phyloP scores from a whole-genome alignment of 2,113 vertebrate genomes.

The Gadus chalcogrammus region DNA sequence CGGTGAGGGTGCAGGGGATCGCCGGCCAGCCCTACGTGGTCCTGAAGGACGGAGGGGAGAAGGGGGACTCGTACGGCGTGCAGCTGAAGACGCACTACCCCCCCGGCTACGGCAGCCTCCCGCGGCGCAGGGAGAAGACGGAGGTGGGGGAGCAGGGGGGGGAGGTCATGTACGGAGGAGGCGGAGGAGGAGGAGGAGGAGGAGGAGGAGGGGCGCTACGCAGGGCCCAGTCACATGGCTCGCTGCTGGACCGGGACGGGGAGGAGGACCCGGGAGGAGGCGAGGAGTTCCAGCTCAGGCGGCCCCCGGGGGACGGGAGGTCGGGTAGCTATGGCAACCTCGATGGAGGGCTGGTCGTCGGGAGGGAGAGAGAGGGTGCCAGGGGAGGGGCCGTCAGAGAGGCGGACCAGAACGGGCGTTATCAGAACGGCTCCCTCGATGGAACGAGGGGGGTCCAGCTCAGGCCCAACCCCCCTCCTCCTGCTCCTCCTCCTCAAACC shows the following conservation, averaged over 20 bases:
- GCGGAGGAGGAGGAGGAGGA: constrained; percentile 43
- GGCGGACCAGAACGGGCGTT: constrained; percentile 29
- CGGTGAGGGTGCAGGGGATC: constrained; percentile 90
- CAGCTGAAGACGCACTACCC: constrained; percentile 61
- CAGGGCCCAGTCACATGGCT: constrained; percentile 84
- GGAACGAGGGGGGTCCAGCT: constrained; percentile 24
- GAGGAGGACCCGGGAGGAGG: constrained; percentile 21
- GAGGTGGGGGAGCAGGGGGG: constrained; percentile 30
- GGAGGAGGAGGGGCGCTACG: constrained; percentile 65
- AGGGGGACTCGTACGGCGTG: constrained; percentile 88
- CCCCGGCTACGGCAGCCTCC: constrained; percentile 66
- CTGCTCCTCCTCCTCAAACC: constrained; percentile 37
- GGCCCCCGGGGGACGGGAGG: constrained; percentile 73
- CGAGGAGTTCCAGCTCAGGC: constrained; percentile 56
- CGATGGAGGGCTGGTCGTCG: constrained; percentile 47
- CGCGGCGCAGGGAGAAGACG: constrained; percentile 43
- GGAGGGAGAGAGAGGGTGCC: constrained; percentile 24
- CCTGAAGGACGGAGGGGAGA: constrained; percentile 84
- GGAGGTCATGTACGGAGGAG: constrained; percentile 16
- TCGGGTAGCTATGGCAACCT: constrained; percentile 65
- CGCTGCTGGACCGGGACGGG: constrained; percentile 69
- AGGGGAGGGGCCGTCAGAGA: constrained; percentile 36
- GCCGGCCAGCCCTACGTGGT: constrained; percentile 92
- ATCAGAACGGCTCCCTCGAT: constrained; percentile 44
- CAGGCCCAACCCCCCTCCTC: constrained; percentile 28